Conservation (phyloP, 2,113 vertebrate species). For the Pomatostomus ruficeps region DNA sequence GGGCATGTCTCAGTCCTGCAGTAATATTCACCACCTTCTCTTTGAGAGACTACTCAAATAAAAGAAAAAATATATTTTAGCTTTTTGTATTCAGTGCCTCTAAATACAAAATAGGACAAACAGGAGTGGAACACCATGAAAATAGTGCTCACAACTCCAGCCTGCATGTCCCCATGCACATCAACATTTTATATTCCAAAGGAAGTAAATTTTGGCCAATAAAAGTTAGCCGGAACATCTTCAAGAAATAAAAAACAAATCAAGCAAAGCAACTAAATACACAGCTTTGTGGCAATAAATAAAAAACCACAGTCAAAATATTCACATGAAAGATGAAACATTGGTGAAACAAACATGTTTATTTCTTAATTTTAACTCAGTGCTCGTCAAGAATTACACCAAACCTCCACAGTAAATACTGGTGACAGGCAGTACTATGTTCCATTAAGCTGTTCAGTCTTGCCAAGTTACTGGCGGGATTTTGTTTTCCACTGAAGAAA, state of each 20-base stretch:
- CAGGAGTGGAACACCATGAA: not conserved
- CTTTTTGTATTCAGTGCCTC: not conserved
- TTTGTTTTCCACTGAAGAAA: not conserved
- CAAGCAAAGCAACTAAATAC: not conserved
- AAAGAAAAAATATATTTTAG: not conserved
- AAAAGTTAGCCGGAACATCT: not conserved
- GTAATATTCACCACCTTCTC: slow-evolving; percentile 78
- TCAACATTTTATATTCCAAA: not conserved
- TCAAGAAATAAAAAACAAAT: not conserved
- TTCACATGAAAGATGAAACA: not conserved
- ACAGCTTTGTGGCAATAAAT: not conserved
- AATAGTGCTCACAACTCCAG: not conserved
- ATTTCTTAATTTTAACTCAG: not conserved
- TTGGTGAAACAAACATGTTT: not conserved
- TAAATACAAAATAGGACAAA: not conserved
- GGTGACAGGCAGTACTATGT: not conserved
- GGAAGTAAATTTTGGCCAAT: not conserved
- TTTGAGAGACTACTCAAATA: slow-evolving; percentile 71
- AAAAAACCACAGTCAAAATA: not conserved
- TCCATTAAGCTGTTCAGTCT: not conserved
- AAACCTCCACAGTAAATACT: not conserved
- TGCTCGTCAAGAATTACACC: not conserved
- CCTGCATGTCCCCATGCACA: not conserved
- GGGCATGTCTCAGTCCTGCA: slow-evolving; percentile 88
- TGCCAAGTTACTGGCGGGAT: not conserved